Evolutionary conservation across 2,113 vertebrate genomes (phyloP), one percentile per base, ranked within the genome.

Genomic region (Puntigrus tetrazona): DNA sequence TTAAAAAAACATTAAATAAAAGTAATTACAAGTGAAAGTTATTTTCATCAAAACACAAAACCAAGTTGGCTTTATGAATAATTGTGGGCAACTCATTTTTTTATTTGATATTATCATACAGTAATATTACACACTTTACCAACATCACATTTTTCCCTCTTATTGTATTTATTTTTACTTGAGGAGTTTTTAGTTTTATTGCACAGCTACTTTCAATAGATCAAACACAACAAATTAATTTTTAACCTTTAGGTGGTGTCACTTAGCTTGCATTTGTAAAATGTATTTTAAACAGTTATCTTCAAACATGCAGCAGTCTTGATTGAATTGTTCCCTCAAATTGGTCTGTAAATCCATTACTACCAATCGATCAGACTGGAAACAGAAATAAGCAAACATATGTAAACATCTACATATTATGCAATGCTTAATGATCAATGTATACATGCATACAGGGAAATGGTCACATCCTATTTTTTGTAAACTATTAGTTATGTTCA

Each of bases 271-370:
- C n/a, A 61, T 74, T n/a, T 76, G 57, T 38, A 81, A 59, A 65
- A 18, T 67, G 76, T 22, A 41, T 31, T 73, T 78, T 38, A 83
- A 70, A 55, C 41, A 41, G 11, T 81, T 22, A 72, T 59, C 41
- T 76, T 83, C 67, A 84, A 77, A 72, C 87, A 86, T 86, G 78
- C 87, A 70, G 70, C 59, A 84, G 36, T 74, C 69, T 81, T 70
- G 69, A 88, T 81, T 70, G 61, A 76, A 31, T 78, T 69, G 16
- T 20, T 20, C 61, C 34, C 25, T 14, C 31, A 61, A 29, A 45
- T 75, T 27, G 67, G 52, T 73, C 25, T 31, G 43, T 43, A n/a
- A 27, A 47, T 50, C 27, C 18, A 55, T 34, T 52, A 34, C 8
- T 72, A 38, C 18, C 22, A 77, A 55, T 34, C n/a, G 27, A 77